Evolutionary conservation across 1,140 invertebrate genomes (phyloP), one percentile per base, ranked within the genome.

Genomic region (Hylyphantes graminicola): DNA sequence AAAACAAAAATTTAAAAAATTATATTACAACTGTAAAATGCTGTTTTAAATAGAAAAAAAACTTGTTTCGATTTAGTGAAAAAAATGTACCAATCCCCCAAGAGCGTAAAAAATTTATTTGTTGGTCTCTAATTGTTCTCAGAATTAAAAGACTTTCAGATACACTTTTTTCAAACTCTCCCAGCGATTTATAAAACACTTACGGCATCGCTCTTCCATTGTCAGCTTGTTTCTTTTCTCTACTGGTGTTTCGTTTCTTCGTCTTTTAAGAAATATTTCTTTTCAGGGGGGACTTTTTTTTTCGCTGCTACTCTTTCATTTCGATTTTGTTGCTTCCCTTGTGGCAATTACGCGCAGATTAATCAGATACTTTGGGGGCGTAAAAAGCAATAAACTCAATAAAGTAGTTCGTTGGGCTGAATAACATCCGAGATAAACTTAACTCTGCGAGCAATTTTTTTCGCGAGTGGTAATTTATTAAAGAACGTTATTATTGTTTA

Each of bases 131-230:
- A 35, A 35, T 35, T 35, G 5, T 35, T 35, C 35, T 35, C 5
- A 35, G 5, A 35, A 35, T 35, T 5, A 35, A n/a, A n/a, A 35
- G 35, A 35, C 35, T 35, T 35, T 35, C 35, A 35, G 35, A 35
- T 35, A 35, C 35, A 35, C 35, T 35, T 35, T 5, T 35, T 1
- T 35, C 35, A 35, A 35, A 35, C 35, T 35, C 35, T 35, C 35
- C 1, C 35, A 35, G 35, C 35, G 35, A 35, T 76, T 76, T 76
- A 76, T 76, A 76, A 76, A 76, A 76, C 74, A 76, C 74, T 76
- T 76, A 76, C 48, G 74, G 55, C 74, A n/a, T 59, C 21, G 19
- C 19, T 51, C 19, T 76, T 63, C 55, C 51, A 63, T 76, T 76
- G 64, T 63, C 35, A 17, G 7, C 55, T 74, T 59, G 72, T 74